Conservation (phyloP, 1,140 invertebrate species). For the Cherax quadricarinatus region DNA sequence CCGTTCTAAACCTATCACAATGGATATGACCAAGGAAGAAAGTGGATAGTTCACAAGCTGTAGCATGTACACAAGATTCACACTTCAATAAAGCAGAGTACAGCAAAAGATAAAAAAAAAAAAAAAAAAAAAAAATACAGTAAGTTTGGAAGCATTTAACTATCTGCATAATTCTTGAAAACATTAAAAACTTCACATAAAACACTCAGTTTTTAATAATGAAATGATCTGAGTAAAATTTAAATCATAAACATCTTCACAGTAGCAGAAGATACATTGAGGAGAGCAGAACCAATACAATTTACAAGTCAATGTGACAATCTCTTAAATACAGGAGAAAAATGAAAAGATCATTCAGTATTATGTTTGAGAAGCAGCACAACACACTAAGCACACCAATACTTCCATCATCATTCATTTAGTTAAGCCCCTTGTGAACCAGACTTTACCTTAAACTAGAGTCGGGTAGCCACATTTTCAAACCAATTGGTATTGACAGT, state of each 20-base stretch:
- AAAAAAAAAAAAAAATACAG: background rate
- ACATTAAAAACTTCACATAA: background rate
- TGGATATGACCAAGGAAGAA: constrained; percentile 58
- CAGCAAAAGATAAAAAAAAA: background rate
- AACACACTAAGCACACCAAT: constrained; percentile 4
- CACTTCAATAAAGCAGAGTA: background rate
- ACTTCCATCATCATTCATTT: background rate
- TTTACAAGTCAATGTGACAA: background rate
- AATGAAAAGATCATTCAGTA: background rate
- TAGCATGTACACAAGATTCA: constrained; percentile 1
- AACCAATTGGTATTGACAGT: background rate
- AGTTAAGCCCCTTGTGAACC: constrained; percentile 3
- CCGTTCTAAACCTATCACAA: constrained; percentile 65
- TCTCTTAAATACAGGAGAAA: background rate
- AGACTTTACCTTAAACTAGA: background rate
- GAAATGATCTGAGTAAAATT: background rate
- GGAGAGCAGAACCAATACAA: constrained; percentile 3
- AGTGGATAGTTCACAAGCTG: background rate
- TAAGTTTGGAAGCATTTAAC: background rate
- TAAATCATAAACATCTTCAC: background rate
- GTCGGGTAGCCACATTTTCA: background rate
- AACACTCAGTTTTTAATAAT: background rate
- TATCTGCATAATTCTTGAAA: background rate
- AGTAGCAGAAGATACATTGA: background rate
- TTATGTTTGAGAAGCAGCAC: background rate